Conservation (phyloP, 2,797 vertebrate genomes). For the Hipposideros larvatus region DNA sequence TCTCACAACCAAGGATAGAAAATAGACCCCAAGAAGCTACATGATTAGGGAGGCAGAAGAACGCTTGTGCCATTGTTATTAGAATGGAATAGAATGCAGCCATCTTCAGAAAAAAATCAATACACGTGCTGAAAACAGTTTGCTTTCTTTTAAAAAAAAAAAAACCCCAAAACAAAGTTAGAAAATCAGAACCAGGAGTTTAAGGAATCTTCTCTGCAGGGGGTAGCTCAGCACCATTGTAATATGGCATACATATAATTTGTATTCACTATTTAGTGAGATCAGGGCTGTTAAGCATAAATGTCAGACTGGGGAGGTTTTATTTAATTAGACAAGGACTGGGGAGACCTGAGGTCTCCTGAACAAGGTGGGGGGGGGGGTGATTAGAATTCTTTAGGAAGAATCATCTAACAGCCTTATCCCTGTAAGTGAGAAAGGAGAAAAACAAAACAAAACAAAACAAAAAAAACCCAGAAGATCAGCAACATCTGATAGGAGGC, state of each 20-base stretch:
- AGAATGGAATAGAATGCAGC: neutral
- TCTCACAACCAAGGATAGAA: conserved; percentile 24
- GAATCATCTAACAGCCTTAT: neutral
- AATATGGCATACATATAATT: conserved; percentile 24
- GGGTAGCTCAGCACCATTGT: neutral
- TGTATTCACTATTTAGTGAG: neutral
- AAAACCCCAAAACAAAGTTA: neutral
- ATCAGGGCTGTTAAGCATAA: neutral
- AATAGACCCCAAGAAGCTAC: neutral
- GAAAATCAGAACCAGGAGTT: conserved; percentile 50
- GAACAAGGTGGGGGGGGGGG: neutral
- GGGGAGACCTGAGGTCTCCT: neutral
- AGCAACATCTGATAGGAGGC: neutral
- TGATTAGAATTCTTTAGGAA: neutral
- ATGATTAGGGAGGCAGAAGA: neutral
- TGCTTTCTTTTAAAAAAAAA: neutral
- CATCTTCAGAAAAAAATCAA: neutral
- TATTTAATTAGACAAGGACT: neutral
- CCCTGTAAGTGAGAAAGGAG: neutral
- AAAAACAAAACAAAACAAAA: too few relatives aligned
- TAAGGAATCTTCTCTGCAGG: neutral
- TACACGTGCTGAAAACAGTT: neutral
- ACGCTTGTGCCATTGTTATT: neutral
- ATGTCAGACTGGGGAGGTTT: neutral
- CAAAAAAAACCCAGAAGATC: neutral